Base-by-base conservation (phyloP, 2,113 vertebrate species). In the Marmota flaviventris region DNA sequence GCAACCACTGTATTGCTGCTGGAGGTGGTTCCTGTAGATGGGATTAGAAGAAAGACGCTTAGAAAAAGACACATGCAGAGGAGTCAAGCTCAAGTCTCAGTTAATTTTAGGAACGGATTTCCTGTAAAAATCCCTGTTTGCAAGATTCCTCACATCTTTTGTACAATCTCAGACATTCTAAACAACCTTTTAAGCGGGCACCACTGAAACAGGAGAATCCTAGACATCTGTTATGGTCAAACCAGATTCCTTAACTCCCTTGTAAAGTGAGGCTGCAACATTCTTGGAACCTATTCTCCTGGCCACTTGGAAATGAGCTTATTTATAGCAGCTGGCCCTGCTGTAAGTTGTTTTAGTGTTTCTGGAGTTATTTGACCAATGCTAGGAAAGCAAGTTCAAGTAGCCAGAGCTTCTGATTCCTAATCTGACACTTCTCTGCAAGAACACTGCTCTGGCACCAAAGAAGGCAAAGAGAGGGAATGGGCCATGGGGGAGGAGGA, bases 1-100 rank as follows among this genome's bases (percentile, higher is more conserved):
- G 99, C 99, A 32, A 99, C 99, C 67, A 99, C 99, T 0, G 99
- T 99, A 91, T 99, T 99, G 93, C 99, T 99, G 98, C 99, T 99
- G 42, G 99, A 99, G 0, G 99, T 99, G 87, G 99, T 99, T 91
- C 99, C 99, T 99, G 95, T 51, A 39, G 6, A 56, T 3, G 67
- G 92, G 85, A 98, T 48, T 16, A 29, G 48, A 98, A 63, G 65
- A 97, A 96, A 83, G 91, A 92, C 3, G 51, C 5, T 37, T 39
- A 92, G 78, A 85, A 27, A 77, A 65, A 53, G 78, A 93, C 29
- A 72, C 53, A 48, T 1, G 16, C 9, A 0, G 4, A 39, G 37
- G 32, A 87, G 24, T 84, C 69, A 56, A 73, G 45, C 51, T 81
- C 32, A 42, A 48, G 48, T 45, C 70, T 51, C 58, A 37, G 70